Conservation (phyloP, 2,797 vertebrate species). For the Vultur gryphus region DNA sequence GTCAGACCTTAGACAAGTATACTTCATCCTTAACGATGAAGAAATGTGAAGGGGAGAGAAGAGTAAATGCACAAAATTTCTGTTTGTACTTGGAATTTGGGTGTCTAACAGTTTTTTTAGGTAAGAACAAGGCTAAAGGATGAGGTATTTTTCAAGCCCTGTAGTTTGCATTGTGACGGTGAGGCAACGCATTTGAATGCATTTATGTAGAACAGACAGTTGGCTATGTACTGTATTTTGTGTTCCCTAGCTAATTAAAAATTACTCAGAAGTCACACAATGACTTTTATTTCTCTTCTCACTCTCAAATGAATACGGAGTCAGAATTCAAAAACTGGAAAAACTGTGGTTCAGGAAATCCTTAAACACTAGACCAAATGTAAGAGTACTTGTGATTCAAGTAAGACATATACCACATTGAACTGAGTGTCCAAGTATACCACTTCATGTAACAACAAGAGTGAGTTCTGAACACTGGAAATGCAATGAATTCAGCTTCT, state of each 20-base stretch:
- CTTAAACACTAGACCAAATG: not conserved
- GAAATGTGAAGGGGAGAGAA: not conserved
- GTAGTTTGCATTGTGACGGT: not conserved
- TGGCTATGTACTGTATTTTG: not conserved
- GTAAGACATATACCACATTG: fast-evolving
- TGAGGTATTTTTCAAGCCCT: not conserved
- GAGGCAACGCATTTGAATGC: not conserved
- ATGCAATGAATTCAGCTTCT: not conserved
- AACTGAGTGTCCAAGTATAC: not conserved
- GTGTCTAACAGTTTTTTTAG: not conserved
- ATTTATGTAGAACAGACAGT: not conserved
- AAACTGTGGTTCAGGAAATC: not conserved
- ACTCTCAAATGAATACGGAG: not conserved
- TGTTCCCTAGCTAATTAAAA: not conserved
- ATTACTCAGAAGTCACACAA: not conserved
- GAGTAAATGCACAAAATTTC: not conserved
- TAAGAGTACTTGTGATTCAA: not conserved
- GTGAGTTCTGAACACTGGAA: not conserved
- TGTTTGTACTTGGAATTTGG: not conserved
- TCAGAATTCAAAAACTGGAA: not conserved
- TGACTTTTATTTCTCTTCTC: not conserved
- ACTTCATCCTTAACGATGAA: not conserved
- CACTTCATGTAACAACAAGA: not conserved
- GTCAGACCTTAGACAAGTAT: not conserved
- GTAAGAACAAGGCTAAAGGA: not conserved